Percentiles rank a stretch among this genome's conserved stretches.
Evolutionary conservation across 1,140 invertebrate species (phyloP).

Genomic region (Popillia japonica): DNA sequence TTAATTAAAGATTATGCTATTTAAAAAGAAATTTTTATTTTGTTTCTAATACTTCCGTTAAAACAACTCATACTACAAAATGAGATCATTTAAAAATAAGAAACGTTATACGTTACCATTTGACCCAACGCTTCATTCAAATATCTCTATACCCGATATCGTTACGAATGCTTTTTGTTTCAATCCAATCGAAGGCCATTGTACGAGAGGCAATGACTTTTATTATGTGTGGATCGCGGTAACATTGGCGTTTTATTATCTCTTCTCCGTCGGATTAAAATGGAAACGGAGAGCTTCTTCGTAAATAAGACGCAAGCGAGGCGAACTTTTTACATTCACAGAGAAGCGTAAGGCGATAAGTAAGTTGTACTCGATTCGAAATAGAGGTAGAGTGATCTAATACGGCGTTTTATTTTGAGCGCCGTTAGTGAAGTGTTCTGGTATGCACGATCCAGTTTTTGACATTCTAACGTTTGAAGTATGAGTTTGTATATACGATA

Average conservation of each 20-base stretch:
- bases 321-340: background rate
- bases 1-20: too few relatives aligned
- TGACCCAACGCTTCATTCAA: background rate
- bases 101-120: background rate
- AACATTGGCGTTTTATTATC: background rate
- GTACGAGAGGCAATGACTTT: conserved; percentile 6
- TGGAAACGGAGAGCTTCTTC: background rate
- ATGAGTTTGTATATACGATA: background rate
- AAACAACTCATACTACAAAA: too few relatives aligned
- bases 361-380: background rate
- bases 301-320: background rate
- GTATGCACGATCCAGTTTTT: background rate
- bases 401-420: background rate
- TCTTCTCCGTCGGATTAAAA: background rate
- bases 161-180: background rate
- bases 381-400: background rate
- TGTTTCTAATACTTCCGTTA: too few relatives aligned
- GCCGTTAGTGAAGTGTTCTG: background rate
- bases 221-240: background rate
- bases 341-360: background rate
- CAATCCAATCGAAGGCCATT: background rate
- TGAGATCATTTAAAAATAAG: too few relatives aligned
- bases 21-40: too few relatives aligned
- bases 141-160: background rate
- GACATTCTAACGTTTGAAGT: background rate